A percentile compares a stretch with the other conserved stretches of the same genome.
Evolutionary conservation across 2,888 invertebrate species (phyloP).

Genomic region (Pristionchus maxplancki): DNA sequence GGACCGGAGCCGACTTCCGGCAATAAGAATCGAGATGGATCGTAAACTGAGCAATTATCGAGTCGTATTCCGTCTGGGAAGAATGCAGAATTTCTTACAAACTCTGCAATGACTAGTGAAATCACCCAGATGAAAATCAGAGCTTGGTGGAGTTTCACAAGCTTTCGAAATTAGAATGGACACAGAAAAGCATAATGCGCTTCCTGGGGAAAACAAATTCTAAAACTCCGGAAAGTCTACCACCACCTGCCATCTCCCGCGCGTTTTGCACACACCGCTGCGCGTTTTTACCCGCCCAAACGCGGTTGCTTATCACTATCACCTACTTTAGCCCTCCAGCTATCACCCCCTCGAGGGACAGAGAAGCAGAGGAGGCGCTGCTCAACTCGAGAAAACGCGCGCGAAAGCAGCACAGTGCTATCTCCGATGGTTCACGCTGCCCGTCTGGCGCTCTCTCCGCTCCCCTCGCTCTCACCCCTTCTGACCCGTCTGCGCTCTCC

Average conservation of each 20-base stretch:
- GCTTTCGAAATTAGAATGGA: neutral
- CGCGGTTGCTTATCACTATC: neutral
- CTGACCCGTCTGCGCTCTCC: neutral
- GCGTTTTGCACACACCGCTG: neutral
- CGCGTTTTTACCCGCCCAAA: neutral
- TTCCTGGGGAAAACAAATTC: neutral
- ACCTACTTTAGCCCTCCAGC: neutral
- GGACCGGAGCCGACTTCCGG: neutral
- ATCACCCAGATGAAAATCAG: neutral
- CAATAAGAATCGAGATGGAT: neutral
- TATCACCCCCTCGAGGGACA: neutral
- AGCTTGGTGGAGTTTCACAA: neutral
- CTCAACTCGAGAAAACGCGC: slow-evolving; percentile 5
- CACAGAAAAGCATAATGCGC: neutral
- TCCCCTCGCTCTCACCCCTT: neutral
- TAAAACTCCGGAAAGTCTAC: too few relatives aligned
- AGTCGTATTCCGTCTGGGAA: neutral
- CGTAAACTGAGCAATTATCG: neutral
- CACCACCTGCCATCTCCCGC: too few relatives aligned
- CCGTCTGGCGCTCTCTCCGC: slow-evolving; percentile 19
- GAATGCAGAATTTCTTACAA: too few relatives aligned
- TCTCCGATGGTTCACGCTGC: neutral
- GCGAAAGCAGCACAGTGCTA: slow-evolving; percentile 28
- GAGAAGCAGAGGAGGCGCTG: neutral
- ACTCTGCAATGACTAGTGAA: too few relatives aligned